These are phyloP conservation scores for Echinarachnius parma DNA, from an alignment of 53 echinoderm and acorn worm genomes.

Conservation along the genomic window DNA sequence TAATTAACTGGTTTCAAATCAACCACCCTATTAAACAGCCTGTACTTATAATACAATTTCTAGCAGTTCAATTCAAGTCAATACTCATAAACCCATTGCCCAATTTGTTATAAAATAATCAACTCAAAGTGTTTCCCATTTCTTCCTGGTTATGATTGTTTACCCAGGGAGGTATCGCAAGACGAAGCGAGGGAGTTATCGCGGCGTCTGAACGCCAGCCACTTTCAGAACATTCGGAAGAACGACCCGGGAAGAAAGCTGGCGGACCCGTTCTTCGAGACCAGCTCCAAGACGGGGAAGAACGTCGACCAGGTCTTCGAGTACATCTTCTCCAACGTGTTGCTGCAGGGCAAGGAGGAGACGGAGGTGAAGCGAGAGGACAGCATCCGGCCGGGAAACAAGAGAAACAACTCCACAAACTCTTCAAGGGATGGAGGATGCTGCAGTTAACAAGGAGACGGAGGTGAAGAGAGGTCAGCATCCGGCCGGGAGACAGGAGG, in stretches of 20 bases:
- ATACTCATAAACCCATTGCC: too few relatives aligned
- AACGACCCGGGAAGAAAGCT: background rate
- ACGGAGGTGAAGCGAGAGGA: background rate
- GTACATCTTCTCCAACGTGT: conserved; percentile 74
- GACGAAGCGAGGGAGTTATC: conserved; percentile 77
- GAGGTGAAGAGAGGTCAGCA: too few relatives aligned
- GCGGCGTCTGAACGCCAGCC: conserved; percentile 55
- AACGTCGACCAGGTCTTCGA: conserved; percentile 89
- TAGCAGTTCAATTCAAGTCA: too few relatives aligned
- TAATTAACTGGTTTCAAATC: too few relatives aligned
- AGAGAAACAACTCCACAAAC: background rate
- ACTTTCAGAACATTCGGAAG: conserved; percentile 44
- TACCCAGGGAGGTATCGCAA: conserved; percentile 26
- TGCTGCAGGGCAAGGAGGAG: too few relatives aligned
- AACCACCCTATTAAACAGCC: too few relatives aligned
- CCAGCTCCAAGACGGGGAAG: conserved; percentile 75
- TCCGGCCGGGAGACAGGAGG: too few relatives aligned
- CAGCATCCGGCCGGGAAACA: background rate
- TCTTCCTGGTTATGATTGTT: too few relatives aligned
- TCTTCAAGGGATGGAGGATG: background rate
- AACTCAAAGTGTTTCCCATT: too few relatives aligned
- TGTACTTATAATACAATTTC: too few relatives aligned
- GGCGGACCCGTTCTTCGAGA: conserved; percentile 83
- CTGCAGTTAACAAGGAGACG: too few relatives aligned
- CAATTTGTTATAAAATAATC: too few relatives aligned